Evolutionary conservation across 2,113 vertebrate genomes (phyloP).

Genomic region (Spea multiplicata): DNA sequence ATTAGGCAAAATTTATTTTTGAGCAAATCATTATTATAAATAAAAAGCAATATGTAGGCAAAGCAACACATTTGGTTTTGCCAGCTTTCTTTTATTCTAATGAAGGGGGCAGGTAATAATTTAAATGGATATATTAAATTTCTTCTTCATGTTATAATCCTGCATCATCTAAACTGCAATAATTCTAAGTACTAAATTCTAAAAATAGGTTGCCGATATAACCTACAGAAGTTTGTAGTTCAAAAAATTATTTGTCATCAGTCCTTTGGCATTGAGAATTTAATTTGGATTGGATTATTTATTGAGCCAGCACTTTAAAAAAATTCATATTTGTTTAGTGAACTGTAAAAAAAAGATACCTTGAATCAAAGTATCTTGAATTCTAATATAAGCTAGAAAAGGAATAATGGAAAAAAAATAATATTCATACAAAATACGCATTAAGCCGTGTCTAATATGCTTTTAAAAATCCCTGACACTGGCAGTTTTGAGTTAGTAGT

Average conservation of each 20-base stretch:
- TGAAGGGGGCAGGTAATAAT: no score
- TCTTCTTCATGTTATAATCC: background rate
- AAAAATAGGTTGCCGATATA: constrained; percentile 30
- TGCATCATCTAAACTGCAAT: background rate
- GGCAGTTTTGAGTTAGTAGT: background rate
- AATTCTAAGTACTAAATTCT: background rate
- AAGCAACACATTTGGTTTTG: background rate
- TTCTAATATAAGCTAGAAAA: background rate
- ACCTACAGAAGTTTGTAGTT: constrained; percentile 27
- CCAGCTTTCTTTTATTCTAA: background rate
- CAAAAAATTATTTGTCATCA: constrained; percentile 34
- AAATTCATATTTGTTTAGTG: constrained; percentile 26
- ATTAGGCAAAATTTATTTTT: background rate
- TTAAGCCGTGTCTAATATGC: constrained; percentile 12
- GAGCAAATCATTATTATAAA: background rate
- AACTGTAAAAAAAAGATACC: constrained; percentile 43
- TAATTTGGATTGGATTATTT: constrained; percentile 37
- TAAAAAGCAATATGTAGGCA: no score
- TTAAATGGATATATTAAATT: no score
- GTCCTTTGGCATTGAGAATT: constrained; percentile 33
- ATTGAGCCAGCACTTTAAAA: constrained; percentile 45
- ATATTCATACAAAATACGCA: constrained; percentile 15
- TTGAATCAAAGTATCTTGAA: constrained; percentile 28
- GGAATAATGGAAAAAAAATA: background rate
- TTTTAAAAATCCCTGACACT: constrained; percentile 12